A percentile compares a stretch with the other conserved stretches of the same genome.
Evolutionary conservation across 2,888 invertebrate species (phyloP).

Genomic region (Oeneis ivallda): DNA sequence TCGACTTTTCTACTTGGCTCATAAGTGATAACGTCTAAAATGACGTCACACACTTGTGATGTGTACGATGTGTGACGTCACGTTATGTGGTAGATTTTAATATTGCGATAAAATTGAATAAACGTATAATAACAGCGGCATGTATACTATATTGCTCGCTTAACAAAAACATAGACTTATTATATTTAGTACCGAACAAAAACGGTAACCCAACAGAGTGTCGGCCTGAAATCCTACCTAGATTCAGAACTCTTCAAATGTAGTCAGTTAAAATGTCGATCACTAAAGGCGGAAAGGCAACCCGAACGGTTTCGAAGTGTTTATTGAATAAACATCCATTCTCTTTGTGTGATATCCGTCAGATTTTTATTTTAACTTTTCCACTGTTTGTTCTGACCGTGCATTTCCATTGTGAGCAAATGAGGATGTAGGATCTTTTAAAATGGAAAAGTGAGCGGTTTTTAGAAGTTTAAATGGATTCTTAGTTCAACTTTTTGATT

Average conservation of each 20-base stretch:
- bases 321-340: conserved; percentile 31
- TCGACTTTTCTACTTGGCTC: too few species aligned
- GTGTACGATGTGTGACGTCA: too few species aligned
- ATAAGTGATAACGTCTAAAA: too few species aligned
- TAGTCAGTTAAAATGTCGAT: not conserved
- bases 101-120: too few species aligned
- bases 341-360: conserved; percentile 23
- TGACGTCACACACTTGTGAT: too few species aligned
- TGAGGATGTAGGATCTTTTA: not conserved
- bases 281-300: not conserved
- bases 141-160: too few species aligned
- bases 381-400: not conserved
- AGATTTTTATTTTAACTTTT: conserved; percentile 28
- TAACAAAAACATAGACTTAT: too few species aligned
- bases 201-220: too few species aligned
- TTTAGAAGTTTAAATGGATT: not conserved
- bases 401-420: not conserved
- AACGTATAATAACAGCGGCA: too few species aligned
- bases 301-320: conserved; percentile 19
- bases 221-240: too few species aligned
- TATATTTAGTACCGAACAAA: too few species aligned
- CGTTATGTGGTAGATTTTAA: too few species aligned
- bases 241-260: conserved; percentile 7
- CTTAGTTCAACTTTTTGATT: not conserved
- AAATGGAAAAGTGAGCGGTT: not conserved